Base-by-base conservation (phyloP, 2,888 invertebrate species). In the Griposia aprilina region DNA sequence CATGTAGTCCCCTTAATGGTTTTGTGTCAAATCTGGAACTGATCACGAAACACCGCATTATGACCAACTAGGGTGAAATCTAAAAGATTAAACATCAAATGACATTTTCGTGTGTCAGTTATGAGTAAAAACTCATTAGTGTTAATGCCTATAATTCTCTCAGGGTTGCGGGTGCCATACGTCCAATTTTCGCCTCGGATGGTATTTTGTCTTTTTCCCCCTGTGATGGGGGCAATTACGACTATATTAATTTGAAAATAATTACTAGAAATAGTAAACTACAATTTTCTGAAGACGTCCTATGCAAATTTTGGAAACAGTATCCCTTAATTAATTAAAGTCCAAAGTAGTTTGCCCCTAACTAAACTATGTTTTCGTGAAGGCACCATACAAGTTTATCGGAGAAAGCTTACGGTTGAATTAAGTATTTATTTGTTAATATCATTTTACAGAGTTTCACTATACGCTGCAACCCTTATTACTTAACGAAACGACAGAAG, bases 321-420 rank as follows among this genome's bases (percentile, higher is more conserved):
- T 20, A 30, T 30, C 41, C 23, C 20, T 41, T n/a, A 36, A 26
- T 70, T 69, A 80, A 55, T 60, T 80, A n/a, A n/a, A n/a, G n/a
- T n/a, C 45, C 62, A 52, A 71, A 74, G 52, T 69, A 66, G 83
- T 73, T 73, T 55, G 55, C n/a, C 41, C 30, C n/a, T 5, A 81
- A 48, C n/a, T 65, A 52, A 60, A 59, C n/a, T 60, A 50, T 63
- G 55, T 71, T 67, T 59, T 74, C 48, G 45, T 62, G 23, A 81
- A 63, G 13, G 45, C 15, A 36, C n/a, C 62, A 62, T n/a, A 59
- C 52, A 83, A 78, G 83, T 79, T 83, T 20, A n/a, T 30, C 4
- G n/a, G 15, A 60, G 60, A 74, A 70, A 79, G 70, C 71, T 82
- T 55, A 30, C 41, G 75, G 71, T 75, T 59, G 52, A 20, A 71